A percentile compares a stretch with the other conserved stretches of the same genome.
Conservation (phyloP, 1,140 invertebrate genomes). For the Calycopis cecrops region DNA sequence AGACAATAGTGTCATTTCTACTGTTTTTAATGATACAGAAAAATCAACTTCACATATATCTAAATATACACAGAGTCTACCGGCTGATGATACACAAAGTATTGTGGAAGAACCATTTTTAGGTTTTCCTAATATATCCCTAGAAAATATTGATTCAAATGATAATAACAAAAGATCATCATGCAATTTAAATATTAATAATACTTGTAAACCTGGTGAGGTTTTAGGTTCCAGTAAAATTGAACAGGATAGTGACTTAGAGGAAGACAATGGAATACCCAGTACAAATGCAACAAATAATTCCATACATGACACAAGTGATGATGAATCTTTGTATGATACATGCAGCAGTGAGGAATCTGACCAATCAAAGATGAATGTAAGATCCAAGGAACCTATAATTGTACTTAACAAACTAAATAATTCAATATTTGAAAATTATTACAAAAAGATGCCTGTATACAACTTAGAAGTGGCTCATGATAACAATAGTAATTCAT, state of each 20-base stretch:
- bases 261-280: neutral
- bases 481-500: constrained; percentile 14
- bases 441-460: constrained; percentile 34
- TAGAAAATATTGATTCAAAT: too few relatives aligned
- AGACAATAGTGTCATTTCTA: too few relatives aligned
- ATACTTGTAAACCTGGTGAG: neutral
- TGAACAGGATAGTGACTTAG: neutral
- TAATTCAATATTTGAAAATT: constrained; percentile 44
- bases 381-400: constrained; percentile 26
- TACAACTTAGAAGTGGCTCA: constrained; percentile 15
- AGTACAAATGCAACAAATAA: constrained; percentile 2
- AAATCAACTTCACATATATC: constrained; percentile 16
- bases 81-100: constrained; percentile 23
- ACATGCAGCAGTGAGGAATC: constrained; percentile 37
- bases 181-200: too few relatives aligned
- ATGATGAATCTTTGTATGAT: constrained; percentile 33
- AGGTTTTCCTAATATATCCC: constrained; percentile 28
- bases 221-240: constrained; percentile 9
- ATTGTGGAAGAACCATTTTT: constrained; percentile 45
- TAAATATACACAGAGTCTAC: constrained; percentile 20
- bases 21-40: neutral
- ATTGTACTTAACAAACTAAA: constrained; percentile 42
- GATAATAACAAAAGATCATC: too few relatives aligned
- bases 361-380: constrained; percentile 7
- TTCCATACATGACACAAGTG: neutral